Percentiles rank a stretch among this genome's conserved stretches.
phyloP scores from a whole-genome alignment of 2,888 invertebrate species.

The Drepanosiphum platanoidis region DNA sequence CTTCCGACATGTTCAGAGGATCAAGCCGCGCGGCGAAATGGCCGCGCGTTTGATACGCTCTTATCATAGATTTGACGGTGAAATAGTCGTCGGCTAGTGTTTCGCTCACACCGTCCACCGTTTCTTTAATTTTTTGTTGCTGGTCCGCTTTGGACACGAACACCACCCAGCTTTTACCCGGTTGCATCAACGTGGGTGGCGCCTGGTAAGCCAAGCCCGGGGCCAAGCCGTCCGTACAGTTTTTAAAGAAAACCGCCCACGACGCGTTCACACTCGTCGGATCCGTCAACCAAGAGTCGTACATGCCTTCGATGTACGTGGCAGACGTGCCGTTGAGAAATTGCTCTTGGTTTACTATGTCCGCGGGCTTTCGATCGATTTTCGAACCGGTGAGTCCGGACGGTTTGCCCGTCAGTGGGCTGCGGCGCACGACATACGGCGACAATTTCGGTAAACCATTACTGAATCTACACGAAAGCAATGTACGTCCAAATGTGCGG shows the following conservation, averaged over 20 bases:
- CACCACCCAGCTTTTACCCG: background rate
- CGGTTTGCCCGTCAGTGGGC: background rate
- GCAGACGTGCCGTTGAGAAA: background rate
- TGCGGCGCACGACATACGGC: too few species aligned
- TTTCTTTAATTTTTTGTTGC: background rate
- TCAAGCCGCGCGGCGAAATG: background rate
- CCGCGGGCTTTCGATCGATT: background rate
- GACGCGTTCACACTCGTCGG: conserved; percentile 69
- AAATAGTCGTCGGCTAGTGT: conserved; percentile 97
- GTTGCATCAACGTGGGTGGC: background rate
- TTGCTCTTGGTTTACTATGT: background rate
- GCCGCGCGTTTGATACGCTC: conserved; percentile 83
- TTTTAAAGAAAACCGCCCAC: conserved; percentile 92
- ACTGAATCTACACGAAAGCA: too few species aligned
- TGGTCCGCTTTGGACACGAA: background rate
- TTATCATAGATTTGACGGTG: conserved; percentile 96
- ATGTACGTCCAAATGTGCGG: too few species aligned
- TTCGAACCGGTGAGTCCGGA: background rate
- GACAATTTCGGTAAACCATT: too few species aligned
- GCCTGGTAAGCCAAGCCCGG: background rate
- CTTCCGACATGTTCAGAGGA: background rate
- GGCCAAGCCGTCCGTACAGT: conserved; percentile 77
- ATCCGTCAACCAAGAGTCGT: background rate
- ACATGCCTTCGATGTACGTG: background rate
- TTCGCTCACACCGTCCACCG: conserved; percentile 68